These are phyloP conservation scores for Leptopilina boulardi DNA, from an alignment of 1,140 invertebrate species.

Conservation along the genomic window DNA sequence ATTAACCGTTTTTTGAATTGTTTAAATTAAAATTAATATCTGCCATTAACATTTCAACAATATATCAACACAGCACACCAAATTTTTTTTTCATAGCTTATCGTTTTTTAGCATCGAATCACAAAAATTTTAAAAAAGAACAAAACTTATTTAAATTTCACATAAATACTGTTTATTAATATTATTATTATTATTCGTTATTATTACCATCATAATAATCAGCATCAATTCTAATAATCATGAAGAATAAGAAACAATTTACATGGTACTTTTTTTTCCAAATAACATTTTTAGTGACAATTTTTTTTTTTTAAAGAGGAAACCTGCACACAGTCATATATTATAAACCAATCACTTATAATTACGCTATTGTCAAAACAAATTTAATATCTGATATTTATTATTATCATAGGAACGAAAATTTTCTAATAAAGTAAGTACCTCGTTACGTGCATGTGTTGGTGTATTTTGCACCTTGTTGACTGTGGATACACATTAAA, in stretches of 20 bases:
- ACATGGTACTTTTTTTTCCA: conserved; percentile 46
- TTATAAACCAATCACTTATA: background rate
- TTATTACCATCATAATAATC: conserved; percentile 32
- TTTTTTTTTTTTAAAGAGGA: background rate
- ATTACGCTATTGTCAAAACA: background rate
- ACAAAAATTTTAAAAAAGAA: background rate
- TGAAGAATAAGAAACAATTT: conserved; percentile 40
- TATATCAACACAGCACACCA: background rate
- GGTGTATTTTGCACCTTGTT: conserved; percentile 34
- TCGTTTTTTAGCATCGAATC: conserved; percentile 4
- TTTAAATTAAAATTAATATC: background rate
- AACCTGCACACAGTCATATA: background rate
- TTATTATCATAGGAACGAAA: background rate
- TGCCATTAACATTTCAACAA: background rate
- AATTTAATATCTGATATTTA: background rate
- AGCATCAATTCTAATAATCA: conserved; percentile 14
- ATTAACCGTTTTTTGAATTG: background rate
- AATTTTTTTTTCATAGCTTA: background rate
- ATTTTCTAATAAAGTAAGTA: conserved; percentile 56
- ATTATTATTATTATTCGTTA: conserved; percentile 23
- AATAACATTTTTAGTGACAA: background rate
- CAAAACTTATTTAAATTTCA: conserved; percentile 39
- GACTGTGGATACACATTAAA: conserved; percentile 12
- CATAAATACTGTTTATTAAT: conserved; percentile 34
- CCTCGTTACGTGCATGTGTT: conserved; percentile 37